A percentile compares a stretch with the other conserved stretches of the same genome.
phyloP scores from a whole-genome alignment of 2,797 vertebrate species.

The Alectoris magna region DNA sequence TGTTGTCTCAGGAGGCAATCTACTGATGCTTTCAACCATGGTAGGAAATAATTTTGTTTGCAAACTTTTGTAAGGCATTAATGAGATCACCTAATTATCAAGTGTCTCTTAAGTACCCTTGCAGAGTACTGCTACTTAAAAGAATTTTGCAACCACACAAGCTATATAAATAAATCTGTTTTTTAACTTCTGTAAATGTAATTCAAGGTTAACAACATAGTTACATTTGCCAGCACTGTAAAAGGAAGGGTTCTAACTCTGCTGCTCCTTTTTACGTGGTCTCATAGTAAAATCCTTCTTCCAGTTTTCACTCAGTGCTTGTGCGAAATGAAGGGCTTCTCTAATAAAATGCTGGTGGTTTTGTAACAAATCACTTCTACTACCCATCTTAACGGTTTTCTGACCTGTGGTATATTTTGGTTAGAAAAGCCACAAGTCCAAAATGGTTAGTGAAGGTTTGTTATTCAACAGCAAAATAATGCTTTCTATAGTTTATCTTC shows the following conservation, averaged over 20 bases:
- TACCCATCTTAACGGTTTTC: neutral
- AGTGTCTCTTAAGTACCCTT: neutral
- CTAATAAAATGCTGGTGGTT: neutral
- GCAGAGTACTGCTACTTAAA: neutral
- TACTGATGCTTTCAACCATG: neutral
- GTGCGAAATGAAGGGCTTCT: neutral
- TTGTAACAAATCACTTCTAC: neutral
- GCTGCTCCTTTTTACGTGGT: neutral
- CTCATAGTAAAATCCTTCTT: neutral
- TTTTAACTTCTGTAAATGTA: neutral
- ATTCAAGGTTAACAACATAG: neutral
- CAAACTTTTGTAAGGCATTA: neutral
- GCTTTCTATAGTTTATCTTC: neutral
- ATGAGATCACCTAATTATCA: neutral
- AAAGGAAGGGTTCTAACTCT: neutral
- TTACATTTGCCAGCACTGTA: neutral
- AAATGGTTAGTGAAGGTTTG: neutral
- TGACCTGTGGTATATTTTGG: neutral
- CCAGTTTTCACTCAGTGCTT: neutral
- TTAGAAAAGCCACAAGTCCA: neutral
- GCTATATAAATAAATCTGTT: neutral
- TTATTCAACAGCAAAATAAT: neutral
- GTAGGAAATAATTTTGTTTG: conserved; percentile 15
- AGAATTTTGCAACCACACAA: neutral
- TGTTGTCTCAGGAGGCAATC: neutral